phyloP scores from a whole-genome alignment of 2,797 vertebrate species.

The Characodon lateralis region DNA sequence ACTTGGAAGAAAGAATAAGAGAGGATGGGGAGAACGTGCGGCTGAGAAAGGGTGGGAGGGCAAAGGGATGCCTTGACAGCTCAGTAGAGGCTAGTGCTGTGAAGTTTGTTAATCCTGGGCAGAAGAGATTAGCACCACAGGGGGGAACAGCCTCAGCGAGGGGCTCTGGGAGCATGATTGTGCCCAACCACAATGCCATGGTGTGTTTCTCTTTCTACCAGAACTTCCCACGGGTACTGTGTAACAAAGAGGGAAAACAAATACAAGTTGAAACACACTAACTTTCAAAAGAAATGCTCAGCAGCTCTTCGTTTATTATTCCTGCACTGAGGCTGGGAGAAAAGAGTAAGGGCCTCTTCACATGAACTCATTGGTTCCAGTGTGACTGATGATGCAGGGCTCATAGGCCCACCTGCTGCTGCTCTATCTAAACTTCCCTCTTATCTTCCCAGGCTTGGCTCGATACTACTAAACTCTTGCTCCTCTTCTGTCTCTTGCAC shows the following conservation, averaged over 20 bases:
- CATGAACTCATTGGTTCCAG: conserved; percentile 50
- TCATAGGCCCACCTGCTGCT: conserved; percentile 53
- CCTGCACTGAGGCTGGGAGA: conserved; percentile 20
- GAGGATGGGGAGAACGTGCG: conserved; percentile 4
- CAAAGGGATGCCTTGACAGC: conserved; percentile 62
- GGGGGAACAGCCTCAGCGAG: conserved; percentile 55
- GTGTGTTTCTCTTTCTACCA: conserved; percentile 11
- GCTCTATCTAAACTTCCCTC: conserved; percentile 39
- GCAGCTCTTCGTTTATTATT: conserved; percentile 45
- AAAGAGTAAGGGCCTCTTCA: conserved; percentile 26
- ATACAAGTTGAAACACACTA: conserved; percentile 18
- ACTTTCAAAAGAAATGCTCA: conserved; percentile 40
- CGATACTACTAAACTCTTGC: conserved; percentile 30
- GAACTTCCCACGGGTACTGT: conserved; percentile 36
- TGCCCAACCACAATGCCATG: conserved; percentile 47
- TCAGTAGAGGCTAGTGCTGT: conserved; percentile 73
- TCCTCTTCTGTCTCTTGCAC: conserved; percentile 12
- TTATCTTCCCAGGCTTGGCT: conserved; percentile 39
- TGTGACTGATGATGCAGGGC: conserved; percentile 51
- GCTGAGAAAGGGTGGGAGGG: conserved; percentile 21
- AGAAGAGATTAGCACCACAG: conserved; percentile 79
- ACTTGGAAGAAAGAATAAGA: conserved; percentile 8
- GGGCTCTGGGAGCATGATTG: conserved; percentile 56
- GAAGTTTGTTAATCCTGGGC: conserved; percentile 79
- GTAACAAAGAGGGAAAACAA: conserved; percentile 48